Base-by-base conservation (phyloP, 2,888 invertebrate species). In the Lepas anatifera region DNA sequence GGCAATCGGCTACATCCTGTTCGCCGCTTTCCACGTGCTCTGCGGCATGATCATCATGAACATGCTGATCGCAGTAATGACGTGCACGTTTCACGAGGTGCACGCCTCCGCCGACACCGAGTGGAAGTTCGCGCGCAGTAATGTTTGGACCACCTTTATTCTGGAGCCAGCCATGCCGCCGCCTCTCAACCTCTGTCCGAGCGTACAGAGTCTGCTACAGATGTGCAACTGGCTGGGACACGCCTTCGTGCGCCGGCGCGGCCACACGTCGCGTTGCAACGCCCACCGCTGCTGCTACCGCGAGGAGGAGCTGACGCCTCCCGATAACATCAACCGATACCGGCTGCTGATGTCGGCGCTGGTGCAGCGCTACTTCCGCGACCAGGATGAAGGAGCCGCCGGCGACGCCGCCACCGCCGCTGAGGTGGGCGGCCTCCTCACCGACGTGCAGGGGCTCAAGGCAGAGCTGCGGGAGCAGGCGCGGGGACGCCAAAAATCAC, bases 1-100 rank as follows among this genome's bases (percentile, higher is more conserved):
- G 77, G 80, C 84, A 6, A 83, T 89, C 67, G 89, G 89, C 50
- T 87, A 87, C 77, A 83, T 87, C 73, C 84, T 81, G 69, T 80
- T 80, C 76, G 76, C 79, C 75, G 82, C 78, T 72, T 89, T 87
- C 78, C 87, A 88, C 80, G 85, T 89, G 50, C 83, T 89, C 75
- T 85, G 86, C 70, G 87, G 88, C 70, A 85, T 89, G 74, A 85
- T 89, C 73, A 84, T 89, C 48, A 80, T 89, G 73, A 90, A 89
- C 78, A 89, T 89, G 89, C 76, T 82, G 37, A 88, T 89, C 76
- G 89, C 89, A n/a, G 80, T 81, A 79, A 89, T 89, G 88, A 86
- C 88, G 2, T 87, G 88, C 74, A 88, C 89, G 0, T 88, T 87
- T 76, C 87, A 87, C 78, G 84, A 85, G 75, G 87, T 89, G 58